phyloP scores from a whole-genome alignment of 2,113 vertebrate species.

The Salminus brasiliensis region DNA sequence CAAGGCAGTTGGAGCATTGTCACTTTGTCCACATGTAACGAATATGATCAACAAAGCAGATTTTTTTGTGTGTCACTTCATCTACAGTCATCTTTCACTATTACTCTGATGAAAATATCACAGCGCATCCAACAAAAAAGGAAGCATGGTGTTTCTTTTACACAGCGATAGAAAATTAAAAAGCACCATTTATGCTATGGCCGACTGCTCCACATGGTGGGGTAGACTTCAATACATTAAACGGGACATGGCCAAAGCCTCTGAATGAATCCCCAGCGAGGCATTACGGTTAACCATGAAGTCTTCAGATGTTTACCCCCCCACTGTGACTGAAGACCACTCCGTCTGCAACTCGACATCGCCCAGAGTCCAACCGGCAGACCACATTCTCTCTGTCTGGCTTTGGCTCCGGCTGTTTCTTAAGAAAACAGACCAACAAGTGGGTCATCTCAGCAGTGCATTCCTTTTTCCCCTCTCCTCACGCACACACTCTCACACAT shows the following conservation, averaged over 20 bases:
- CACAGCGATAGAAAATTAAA: too few species aligned
- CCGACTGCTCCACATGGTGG: too few species aligned
- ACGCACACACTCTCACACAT: too few species aligned
- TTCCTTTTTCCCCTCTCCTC: constrained; percentile 20
- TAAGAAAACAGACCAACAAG: constrained; percentile 24
- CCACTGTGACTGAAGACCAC: background rate
- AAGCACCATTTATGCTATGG: too few species aligned
- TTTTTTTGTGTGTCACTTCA: too few species aligned
- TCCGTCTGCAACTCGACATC: background rate
- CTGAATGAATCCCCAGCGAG: background rate
- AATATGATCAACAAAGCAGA: too few species aligned
- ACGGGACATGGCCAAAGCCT: background rate
- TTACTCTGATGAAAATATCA: background rate
- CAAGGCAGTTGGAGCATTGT: too few species aligned
- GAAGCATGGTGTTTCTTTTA: background rate
- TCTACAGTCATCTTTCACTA: too few species aligned
- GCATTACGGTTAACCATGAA: background rate
- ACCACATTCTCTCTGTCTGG: background rate
- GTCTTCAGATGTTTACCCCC: background rate
- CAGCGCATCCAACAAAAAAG: background rate
- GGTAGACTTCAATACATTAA: background rate
- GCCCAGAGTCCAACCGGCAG: background rate
- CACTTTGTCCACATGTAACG: too few species aligned
- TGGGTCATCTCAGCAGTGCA: constrained; percentile 16
- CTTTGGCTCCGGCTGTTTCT: constrained; percentile 27